phyloP scores from a whole-genome alignment of 1,140 invertebrate species.

The Glossosoma conforme region DNA sequence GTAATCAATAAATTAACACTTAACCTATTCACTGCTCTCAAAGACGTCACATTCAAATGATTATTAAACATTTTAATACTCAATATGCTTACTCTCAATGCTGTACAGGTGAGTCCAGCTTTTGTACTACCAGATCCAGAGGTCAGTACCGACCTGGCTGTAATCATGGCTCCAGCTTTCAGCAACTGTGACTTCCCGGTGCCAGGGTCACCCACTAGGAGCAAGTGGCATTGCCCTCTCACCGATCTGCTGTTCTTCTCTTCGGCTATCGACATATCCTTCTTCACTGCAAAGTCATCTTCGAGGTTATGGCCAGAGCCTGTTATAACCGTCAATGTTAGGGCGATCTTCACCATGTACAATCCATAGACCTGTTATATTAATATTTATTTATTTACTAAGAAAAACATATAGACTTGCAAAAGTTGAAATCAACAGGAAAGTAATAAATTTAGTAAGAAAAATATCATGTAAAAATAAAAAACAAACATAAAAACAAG shows the following conservation, averaged over 20 bases:
- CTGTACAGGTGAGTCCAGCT: conserved; percentile 85
- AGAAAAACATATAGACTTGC: too few relatives aligned
- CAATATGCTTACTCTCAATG: conserved; percentile 61
- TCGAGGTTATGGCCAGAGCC: conserved; percentile 41
- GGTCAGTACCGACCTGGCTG: conserved; percentile 74
- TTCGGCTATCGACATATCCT: conserved; percentile 27
- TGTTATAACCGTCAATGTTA: conserved; percentile 55
- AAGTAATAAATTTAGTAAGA: background rate
- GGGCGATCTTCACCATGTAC: conserved; percentile 80
- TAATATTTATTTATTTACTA: background rate
- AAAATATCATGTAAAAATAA: background rate
- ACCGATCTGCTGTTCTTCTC: conserved; percentile 34
- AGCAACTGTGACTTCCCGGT: conserved; percentile 85
- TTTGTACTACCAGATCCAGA: conserved; percentile 81
- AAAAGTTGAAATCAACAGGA: conserved; percentile 1
- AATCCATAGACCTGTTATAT: conserved; percentile 74
- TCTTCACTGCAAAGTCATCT: conserved; percentile 31
- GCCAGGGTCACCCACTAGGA: conserved; percentile 88
- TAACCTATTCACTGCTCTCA: too few relatives aligned
- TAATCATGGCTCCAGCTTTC: conserved; percentile 69
- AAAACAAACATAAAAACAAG: too few relatives aligned
- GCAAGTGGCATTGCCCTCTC: conserved; percentile 77
- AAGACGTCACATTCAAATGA: too few relatives aligned
- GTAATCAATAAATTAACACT: too few relatives aligned
- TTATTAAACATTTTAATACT: background rate